Evolutionary conservation across 2,113 vertebrate genomes (phyloP).

Genomic region (Crotalus viridis): DNA sequence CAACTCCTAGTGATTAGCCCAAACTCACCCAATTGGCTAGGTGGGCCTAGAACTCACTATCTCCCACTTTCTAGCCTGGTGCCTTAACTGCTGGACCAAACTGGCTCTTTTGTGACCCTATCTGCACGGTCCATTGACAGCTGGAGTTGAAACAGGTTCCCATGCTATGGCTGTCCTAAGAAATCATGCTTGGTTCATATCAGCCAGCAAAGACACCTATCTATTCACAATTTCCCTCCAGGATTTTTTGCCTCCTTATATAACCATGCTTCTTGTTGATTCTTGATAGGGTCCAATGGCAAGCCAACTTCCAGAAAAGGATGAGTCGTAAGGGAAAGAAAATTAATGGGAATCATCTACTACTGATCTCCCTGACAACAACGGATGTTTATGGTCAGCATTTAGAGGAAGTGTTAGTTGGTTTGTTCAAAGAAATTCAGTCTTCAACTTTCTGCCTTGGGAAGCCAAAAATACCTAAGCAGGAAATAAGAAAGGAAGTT

Average conservation of each 20-base stretch:
- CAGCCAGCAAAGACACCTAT: slow-evolving; percentile 41
- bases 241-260: slow-evolving; percentile 43
- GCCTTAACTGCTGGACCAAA: background rate
- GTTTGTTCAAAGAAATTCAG: slow-evolving; percentile 71
- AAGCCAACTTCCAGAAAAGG: slow-evolving; percentile 66
- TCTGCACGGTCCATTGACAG: slow-evolving; percentile 29
- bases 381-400: slow-evolving; percentile 66
- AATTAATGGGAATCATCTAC: slow-evolving; percentile 64
- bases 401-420: slow-evolving; percentile 66
- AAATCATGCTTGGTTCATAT: slow-evolving; percentile 46
- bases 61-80: background rate
- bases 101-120: background rate
- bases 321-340: slow-evolving; percentile 59
- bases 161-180: slow-evolving; percentile 18
- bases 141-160: slow-evolving; percentile 37
- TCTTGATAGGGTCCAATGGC: slow-evolving; percentile 53
- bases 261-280: slow-evolving; percentile 59
- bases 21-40: too few relatives aligned
- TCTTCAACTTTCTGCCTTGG: slow-evolving; percentile 74
- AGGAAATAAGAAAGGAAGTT: slow-evolving; percentile 76
- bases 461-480: slow-evolving; percentile 73
- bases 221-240: slow-evolving; percentile 48
- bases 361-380: slow-evolving; percentile 68
- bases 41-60: too few relatives aligned
- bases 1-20: too few relatives aligned